Evolutionary conservation across 2,888 invertebrate genomes (phyloP).

Genomic region (Venustoraphidia nigricollis): DNA sequence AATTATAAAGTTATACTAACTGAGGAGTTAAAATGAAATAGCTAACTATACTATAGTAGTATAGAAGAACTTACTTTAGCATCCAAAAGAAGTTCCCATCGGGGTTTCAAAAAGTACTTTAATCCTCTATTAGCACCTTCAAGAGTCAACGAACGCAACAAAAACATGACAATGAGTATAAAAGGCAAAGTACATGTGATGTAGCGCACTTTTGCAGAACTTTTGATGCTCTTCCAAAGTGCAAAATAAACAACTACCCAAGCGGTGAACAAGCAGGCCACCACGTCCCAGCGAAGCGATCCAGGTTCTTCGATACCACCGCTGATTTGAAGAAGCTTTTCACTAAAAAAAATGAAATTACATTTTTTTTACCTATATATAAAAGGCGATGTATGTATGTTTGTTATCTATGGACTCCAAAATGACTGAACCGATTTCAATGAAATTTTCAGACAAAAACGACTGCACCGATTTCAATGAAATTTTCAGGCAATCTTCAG

Average conservation of each 20-base stretch:
- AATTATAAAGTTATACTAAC: no score
- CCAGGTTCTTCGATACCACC: conserved; percentile 71
- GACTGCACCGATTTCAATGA: no score
- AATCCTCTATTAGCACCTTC: conserved; percentile 79
- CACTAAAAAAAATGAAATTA: conserved; percentile 38
- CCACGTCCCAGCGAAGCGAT: conserved; percentile 72
- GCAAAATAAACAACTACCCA: conserved; percentile 94
- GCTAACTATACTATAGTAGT: neutral
- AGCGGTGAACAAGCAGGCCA: conserved; percentile 75
- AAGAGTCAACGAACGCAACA: conserved; percentile 75
- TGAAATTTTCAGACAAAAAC: no score
- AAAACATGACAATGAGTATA: conserved; percentile 68
- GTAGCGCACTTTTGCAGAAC: conserved; percentile 83
- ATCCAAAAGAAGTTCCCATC: conserved; percentile 66
- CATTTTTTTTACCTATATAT: conserved; percentile 3
- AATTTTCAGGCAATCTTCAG: no score
- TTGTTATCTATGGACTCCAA: no score
- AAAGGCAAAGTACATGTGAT: conserved; percentile 89
- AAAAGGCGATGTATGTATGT: no score
- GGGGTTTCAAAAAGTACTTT: conserved; percentile 73
- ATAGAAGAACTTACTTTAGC: conserved; percentile 44
- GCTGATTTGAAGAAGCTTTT: conserved; percentile 73
- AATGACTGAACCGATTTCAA: no score
- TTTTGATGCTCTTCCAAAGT: conserved; percentile 90
- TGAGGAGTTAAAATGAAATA: no score